Conservation (phyloP, 2,888 invertebrate genomes). For the Bellardia bayeri region DNA sequence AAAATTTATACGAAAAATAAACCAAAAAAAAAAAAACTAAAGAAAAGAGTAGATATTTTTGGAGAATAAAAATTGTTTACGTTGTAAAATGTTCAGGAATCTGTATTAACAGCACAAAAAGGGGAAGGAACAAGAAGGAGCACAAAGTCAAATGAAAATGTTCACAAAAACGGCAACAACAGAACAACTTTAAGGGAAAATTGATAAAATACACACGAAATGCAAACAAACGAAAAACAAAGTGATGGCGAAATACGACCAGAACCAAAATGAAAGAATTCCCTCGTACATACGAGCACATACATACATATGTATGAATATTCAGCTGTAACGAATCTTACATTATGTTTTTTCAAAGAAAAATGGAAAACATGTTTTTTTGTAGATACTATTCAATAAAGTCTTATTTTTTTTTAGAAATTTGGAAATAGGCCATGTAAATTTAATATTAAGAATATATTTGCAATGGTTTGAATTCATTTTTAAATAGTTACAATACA, state of each 20-base stretch:
- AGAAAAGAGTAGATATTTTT: conserved; percentile 60
- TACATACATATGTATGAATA: background rate
- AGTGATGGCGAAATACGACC: conserved; percentile 21
- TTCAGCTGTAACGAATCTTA: conserved; percentile 30
- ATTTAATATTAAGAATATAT: no score
- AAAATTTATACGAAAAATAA: conserved; percentile 18
- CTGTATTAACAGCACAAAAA: conserved; percentile 5
- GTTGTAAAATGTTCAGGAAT: conserved; percentile 60
- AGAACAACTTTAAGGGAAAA: conserved; percentile 39
- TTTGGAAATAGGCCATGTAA: no score
- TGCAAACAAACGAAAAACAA: conserved; percentile 29
- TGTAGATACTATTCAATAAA: background rate
- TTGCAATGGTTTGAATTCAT: no score
- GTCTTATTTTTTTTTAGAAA: background rate
- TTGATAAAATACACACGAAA: conserved; percentile 58
- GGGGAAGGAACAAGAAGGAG: conserved; percentile 34
- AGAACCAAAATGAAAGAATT: conserved; percentile 23
- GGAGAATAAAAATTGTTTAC: conserved; percentile 61
- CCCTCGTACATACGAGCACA: no score
- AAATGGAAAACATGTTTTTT: background rate
- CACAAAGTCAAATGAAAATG: conserved; percentile 47
- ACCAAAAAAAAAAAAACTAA: conserved; percentile 32
- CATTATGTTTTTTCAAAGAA: conserved; percentile 24
- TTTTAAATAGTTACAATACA: no score
- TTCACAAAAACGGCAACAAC: conserved; percentile 20